Evolutionary conservation across 2,888 invertebrate genomes (phyloP).

Genomic region (Lampropteryx suffumata): DNA sequence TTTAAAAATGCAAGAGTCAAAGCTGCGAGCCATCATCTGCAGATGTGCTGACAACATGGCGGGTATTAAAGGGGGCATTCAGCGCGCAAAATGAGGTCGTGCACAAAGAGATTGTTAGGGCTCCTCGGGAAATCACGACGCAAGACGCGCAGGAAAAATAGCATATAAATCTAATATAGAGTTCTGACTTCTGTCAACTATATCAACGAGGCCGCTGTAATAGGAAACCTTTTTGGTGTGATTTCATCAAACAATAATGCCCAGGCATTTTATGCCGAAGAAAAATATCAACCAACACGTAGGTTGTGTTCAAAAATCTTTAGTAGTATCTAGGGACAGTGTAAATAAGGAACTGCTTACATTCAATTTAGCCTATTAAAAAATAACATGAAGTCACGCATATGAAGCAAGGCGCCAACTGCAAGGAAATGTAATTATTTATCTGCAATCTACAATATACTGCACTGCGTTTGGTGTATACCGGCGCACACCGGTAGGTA

Average conservation of each 20-base stretch:
- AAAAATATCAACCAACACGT: too few species aligned
- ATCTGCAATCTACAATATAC: conserved; percentile 13
- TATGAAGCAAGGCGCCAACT: neutral
- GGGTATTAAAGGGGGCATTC: conserved; percentile 58
- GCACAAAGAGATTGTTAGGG: conserved; percentile 68
- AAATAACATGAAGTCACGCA: neutral
- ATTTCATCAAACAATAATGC: neutral
- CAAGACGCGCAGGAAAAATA: conserved; percentile 30
- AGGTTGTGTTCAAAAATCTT: too few species aligned
- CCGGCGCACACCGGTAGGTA: neutral
- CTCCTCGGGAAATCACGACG: conserved; percentile 64
- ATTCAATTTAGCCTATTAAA: too few species aligned
- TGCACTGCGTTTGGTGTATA: conserved; percentile 19
- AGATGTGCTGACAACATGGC: conserved; percentile 52
- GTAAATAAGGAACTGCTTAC: too few species aligned
- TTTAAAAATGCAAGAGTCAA: conserved; percentile 26
- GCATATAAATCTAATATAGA: conserved; percentile 5
- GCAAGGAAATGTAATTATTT: conserved; percentile 5
- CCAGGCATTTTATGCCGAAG: too few species aligned
- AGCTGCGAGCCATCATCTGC: conserved; percentile 39
- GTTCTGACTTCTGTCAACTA: neutral
- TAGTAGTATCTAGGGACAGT: too few species aligned
- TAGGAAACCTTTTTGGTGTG: neutral
- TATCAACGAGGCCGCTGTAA: conserved; percentile 2
- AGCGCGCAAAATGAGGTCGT: conserved; percentile 66